Evolutionary conservation across 2,888 invertebrate species (phyloP), one percentile per base, ranked within the genome.

Genomic region (Drosophila neonasuta): DNA sequence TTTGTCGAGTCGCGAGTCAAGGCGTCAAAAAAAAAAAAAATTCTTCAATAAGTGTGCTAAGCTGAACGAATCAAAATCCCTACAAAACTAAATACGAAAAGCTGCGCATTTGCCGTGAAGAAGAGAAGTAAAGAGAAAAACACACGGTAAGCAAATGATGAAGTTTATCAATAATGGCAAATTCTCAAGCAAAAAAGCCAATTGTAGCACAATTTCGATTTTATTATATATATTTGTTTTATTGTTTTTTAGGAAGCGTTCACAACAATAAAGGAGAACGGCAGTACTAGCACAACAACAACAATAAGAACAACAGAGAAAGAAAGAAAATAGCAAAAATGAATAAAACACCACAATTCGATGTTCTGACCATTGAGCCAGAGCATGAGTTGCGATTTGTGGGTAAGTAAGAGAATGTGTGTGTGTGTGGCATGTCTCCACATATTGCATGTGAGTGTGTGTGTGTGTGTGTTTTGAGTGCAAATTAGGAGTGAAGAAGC

Each of bases 351-450:
- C 59, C 59, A 62, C 94, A 93, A 90, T 94, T 93, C 88, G 95
- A 95, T 55, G 67, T 74, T 58, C 93, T 97, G 92, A 93, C 93
- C 91, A 96, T 97, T 93, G 96, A 97, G 90, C 97, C 97, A 87
- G 94, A 95, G 92, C 93, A 94, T 92, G 97, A 97, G 92, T 94
- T 97, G 88, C 95, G 95, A 93, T 97, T 97, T 92, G 94, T 94
- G 93, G 97, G 97, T 97, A 92, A 94, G 95, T 92, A 41, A 62
- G n/a, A 7, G 15, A 24, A 45, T 15, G 29, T 55, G 51, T 30
- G 8, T 36, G 44, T 36, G 29, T 17, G 20, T 15, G 44, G 24
- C 24, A 24, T 10, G 10, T 32, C 10, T 32, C 32, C 36, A 39
- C 5, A 39, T 39, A 5, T n/a, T 39, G 7, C n/a, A n/a, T 11